Evolutionary conservation across 2,113 vertebrate genomes (phyloP), one percentile per base, ranked within the genome.

Genomic region (Asarcornis scutulata): DNA sequence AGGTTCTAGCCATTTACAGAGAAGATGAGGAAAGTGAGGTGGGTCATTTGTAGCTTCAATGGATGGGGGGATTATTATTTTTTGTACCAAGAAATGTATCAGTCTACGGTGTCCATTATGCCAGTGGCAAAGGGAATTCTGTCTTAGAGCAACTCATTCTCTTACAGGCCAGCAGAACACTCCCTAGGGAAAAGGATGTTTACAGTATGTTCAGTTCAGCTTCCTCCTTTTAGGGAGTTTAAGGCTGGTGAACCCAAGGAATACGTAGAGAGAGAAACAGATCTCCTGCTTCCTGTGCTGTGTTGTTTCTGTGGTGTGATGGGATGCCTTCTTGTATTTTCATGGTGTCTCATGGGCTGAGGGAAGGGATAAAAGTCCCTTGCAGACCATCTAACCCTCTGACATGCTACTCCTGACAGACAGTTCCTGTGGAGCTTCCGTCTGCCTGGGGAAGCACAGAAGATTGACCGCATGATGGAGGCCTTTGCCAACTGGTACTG

Each of bases 401-500:
- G 25, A 6, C 32, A 4, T 83, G 31, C 9, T 95, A 48, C 32
- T 78, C n/a, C 59, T 82, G 58, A 76, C 87, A 99, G 99, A 79
- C 99, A 99, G 97, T 99, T 99, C 86, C 96, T 99, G n/a, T 99
- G 99, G 99, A 99, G 99, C 90, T 99, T 99, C 95, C 98, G 99
- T 59, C 98, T 99, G 77, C 99, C 99, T 0, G 99, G 99, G 1
- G 99, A 99, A 89, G 99, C 99, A 2, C 99, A 99, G 98, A 99
- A 99, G 98, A 99, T 99, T 8, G 99, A 99, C 85, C 98, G 99
- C 22, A 99, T 99, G 99, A 99, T 99, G 99, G 99, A 99, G 76
- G 97, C 98, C 10, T 99, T 99, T 34, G 99, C 99, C 32, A 97
- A 91, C 4, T 98, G 99, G 58, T 99, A 99, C 97, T 99, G 99